Evolutionary conservation across 2,113 vertebrate species (phyloP).

Genomic region (Leptosomus discolor): DNA sequence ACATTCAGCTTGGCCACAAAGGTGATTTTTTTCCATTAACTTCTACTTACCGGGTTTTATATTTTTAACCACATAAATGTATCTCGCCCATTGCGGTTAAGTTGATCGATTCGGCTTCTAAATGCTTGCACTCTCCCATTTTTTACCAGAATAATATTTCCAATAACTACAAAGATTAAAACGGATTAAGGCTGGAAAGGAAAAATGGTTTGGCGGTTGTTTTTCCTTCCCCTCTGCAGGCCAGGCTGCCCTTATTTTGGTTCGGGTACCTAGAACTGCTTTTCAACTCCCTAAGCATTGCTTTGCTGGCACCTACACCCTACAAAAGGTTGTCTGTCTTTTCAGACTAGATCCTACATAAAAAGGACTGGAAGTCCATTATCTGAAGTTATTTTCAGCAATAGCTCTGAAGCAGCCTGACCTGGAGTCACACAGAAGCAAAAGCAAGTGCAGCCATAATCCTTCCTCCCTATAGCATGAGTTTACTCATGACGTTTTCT

Average conservation of each 20-base stretch:
- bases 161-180: not conserved
- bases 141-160: not conserved
- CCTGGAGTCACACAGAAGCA: not conserved
- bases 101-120: not conserved
- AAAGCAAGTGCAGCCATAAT: not conserved
- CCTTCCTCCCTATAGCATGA: not conserved
- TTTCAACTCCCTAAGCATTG: not conserved
- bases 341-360: not conserved
- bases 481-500: not conserved
- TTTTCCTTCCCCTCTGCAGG: not conserved
- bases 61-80: conserved; percentile 30
- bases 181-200: not conserved
- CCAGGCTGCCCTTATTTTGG: not conserved
- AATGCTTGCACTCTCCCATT: not conserved
- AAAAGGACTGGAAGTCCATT: not conserved
- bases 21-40: conserved; percentile 17
- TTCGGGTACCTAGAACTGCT: not conserved
- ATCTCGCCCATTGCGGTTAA: not conserved
- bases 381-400: not conserved
- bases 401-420: not conserved
- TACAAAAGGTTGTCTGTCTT: not conserved
- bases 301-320: rapidly evolving
- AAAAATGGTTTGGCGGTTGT: not conserved
- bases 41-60: not conserved
- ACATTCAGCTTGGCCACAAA: not conserved